A percentile compares a stretch with the other conserved stretches of the same genome.
Evolutionary conservation across 1,140 invertebrate genomes (phyloP).

Genomic region (Batillaria attramentaria): DNA sequence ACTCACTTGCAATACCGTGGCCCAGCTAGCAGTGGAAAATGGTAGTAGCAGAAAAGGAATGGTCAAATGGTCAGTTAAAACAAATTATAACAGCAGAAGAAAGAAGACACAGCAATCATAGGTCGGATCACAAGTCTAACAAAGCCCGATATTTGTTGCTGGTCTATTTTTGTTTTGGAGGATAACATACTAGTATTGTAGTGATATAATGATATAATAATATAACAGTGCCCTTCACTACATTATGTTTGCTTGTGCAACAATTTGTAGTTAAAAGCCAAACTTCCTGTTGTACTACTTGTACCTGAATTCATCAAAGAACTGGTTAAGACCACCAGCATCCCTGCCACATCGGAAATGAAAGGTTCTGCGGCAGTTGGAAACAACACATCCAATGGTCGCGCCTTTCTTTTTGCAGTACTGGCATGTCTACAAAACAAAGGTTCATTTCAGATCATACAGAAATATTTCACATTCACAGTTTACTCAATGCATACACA

Average conservation of each 20-base stretch:
- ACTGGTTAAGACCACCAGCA: conserved; percentile 76
- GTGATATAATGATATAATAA: background rate
- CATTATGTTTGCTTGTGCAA: too few species aligned
- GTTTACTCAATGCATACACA: background rate
- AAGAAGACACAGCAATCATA: too few species aligned
- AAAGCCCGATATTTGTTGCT: too few species aligned
- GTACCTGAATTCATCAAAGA: conserved; percentile 78
- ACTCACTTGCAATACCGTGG: background rate
- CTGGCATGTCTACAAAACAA: conserved; percentile 74
- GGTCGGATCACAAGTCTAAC: too few species aligned
- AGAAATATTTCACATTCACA: background rate
- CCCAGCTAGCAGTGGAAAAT: background rate
- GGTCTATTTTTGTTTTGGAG: too few species aligned
- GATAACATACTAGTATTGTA: too few species aligned
- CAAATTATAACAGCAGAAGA: too few species aligned
- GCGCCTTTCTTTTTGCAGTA: conserved; percentile 78
- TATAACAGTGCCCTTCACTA: background rate
- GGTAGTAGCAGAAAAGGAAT: background rate
- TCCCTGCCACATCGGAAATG: conserved; percentile 79
- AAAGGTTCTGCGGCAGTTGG: conserved; percentile 75
- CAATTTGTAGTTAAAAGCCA: too few species aligned
- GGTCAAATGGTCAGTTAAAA: background rate
- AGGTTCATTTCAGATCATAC: conserved; percentile 13
- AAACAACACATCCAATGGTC: conserved; percentile 77
- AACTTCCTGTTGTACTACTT: conserved; percentile 3